Base-by-base conservation (phyloP, 2,113 vertebrate genomes). In the Cottus gobio region DNA sequence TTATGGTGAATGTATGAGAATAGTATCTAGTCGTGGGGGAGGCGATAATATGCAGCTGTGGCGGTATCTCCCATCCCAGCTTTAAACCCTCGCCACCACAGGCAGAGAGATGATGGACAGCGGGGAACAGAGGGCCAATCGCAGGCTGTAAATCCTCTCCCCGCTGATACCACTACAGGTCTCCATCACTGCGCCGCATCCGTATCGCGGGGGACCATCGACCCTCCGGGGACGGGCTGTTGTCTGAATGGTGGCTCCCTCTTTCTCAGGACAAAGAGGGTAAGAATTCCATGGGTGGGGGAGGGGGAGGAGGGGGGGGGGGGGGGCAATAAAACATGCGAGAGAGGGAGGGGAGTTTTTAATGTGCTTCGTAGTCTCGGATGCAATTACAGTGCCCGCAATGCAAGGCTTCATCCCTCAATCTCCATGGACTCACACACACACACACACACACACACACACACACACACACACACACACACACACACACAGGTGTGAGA, bases 311-410 rank as follows among this genome's bases (percentile, higher is more conserved):
- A 83, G 83, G 71, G 48, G 65, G 56, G 69, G 77, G 75, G 85
- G 65, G 85, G 80, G 87, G 84, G 86, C 88, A 85, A 89, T 92
- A 89, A 91, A 92, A 83, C 79, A 89, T 30, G 78, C 39, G 39
- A 71, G 70, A 61, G 48, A 75, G 85, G 81, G 76, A 62, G 77
- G 73, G 75, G 64, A 71, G 82, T 88, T 87, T n/a, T 86, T 83
- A 90, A 91, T 91, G 85, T 62, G 86, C 84, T 87, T 39, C 66
- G 79, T 88, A 79, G 65, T 86, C 88, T 85, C 61, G 10, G 73
- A 93, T 84, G 84, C 89, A 93, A 89, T 94, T 93, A 93, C 90
- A 80, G 80, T 58, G 58, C 12, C 83, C 81, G 83, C 90, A 76
- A 82, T 87, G 87, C 78, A 77, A 86, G 20, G 57, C 78, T 88